Evolutionary conservation across 2,888 invertebrate species (phyloP), one percentile per base, ranked within the genome.

Genomic region (Pemphredon lugubris): DNA sequence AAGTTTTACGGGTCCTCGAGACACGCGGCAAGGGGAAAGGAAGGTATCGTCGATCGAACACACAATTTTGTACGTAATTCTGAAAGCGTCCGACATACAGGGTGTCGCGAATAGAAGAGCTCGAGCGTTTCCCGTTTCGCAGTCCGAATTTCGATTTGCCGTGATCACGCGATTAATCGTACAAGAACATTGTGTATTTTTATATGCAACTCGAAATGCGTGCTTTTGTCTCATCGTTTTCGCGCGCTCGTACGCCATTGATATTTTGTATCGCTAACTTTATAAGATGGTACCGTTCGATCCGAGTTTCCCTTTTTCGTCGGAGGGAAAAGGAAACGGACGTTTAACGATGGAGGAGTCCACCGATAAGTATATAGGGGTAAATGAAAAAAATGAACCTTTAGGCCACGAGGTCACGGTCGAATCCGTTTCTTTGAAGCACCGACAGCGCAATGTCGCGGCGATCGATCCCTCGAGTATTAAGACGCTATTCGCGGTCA

Each of bases 181-280:
- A 37, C 65, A 34, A 60, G 42, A 65, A 60, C 58, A 59, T 72
- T 65, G 60, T 73, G 72, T 73, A 73, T 73, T 73, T 73, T 72
- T 73, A 73, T 67, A 70, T 72, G 72, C 72, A 65, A 51, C 40
- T 45, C 60, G 55, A 55, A 48, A 59, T 16, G 72, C 72, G 72
- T 50, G 71, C 58, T 63, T 69, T 54, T 69, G 40, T 68, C 68
- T 57, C 21, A 71, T 68, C 68, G 68, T 71, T 71, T 71, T 57
- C 60, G 68, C 65, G 65, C 65, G 64, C 72, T 60, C 60, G 50
- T 60, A 73, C 64, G 72, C 72, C 72, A 40, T 11, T 32, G 64
- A 73, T 72, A 65, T 73, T 73, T 73, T 73, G 13, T 65, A 73
- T 40, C 50, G 72, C 50, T 51, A 47, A 64, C 50, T 64, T 72